phyloP scores from a whole-genome alignment of 2,888 invertebrate genomes.

The Andrena haemorrhoa region DNA sequence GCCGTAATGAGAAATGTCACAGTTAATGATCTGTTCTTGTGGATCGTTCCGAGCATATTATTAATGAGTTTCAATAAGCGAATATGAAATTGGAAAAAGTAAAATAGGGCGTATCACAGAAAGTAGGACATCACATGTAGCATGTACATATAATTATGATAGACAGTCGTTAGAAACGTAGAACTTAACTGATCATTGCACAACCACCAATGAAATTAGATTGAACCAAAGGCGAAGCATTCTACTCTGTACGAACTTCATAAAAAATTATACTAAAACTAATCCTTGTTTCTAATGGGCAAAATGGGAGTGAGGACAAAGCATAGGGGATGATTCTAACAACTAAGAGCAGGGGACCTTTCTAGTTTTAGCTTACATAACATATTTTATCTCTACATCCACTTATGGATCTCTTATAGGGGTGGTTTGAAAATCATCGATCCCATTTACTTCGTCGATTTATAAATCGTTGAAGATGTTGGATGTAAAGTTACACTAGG shows the following conservation, averaged over 20 bases:
- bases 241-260: not conserved
- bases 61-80: no score
- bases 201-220: not conserved
- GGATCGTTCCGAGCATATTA: no score
- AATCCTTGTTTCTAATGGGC: not conserved
- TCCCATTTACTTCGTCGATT: not conserved
- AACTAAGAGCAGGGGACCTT: not conserved
- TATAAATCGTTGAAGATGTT: not conserved
- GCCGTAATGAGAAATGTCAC: not conserved
- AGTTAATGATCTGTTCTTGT: not conserved
- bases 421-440: not conserved
- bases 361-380: no score
- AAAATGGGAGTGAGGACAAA: not conserved
- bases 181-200: constrained; percentile 1
- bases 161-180: not conserved
- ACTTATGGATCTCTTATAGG: no score
- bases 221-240: not conserved
- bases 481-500: not conserved
- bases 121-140: not conserved
- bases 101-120: no score
- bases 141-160: not conserved
- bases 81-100: no score
- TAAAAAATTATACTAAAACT: not conserved
- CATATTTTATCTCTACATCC: no score
- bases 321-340: not conserved